phyloP scores from a whole-genome alignment of 2,888 invertebrate genomes.

The Hofmannophila pseudospretella region DNA sequence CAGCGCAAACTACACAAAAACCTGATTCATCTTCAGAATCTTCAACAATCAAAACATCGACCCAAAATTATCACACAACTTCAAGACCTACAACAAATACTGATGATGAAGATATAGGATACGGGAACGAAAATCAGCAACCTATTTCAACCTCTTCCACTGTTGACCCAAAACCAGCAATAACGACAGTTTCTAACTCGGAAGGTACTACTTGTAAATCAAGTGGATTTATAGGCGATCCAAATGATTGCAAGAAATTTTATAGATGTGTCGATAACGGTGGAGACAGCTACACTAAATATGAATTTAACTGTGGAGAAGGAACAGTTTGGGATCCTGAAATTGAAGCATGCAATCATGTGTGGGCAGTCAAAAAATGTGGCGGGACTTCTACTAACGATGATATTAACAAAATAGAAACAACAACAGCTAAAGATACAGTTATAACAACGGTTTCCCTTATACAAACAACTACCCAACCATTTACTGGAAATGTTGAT shows the following conservation, averaged over 20 bases:
- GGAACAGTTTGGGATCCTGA: constrained; percentile 88
- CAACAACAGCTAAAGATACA: constrained; percentile 34
- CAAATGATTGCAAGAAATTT: constrained; percentile 84
- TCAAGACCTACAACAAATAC: constrained; percentile 13
- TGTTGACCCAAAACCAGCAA: constrained; percentile 7
- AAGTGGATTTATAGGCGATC: constrained; percentile 84
- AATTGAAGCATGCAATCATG: constrained; percentile 82
- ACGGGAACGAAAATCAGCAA: constrained; percentile 27
- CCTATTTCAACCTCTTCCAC: constrained; percentile 14
- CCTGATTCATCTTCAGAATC: constrained; percentile 16
- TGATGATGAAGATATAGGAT: constrained; percentile 25
- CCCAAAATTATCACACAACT: constrained; percentile 20
- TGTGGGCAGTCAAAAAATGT: constrained; percentile 72
- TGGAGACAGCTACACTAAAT: constrained; percentile 77
- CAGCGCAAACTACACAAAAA: constrained; percentile 16
- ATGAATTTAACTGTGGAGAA: constrained; percentile 84
- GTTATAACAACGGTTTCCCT: constrained; percentile 4
- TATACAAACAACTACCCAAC: constrained; percentile 18
- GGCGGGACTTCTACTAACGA: constrained; percentile 37
- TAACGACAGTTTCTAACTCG: constrained; percentile 9
- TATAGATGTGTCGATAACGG: constrained; percentile 85
- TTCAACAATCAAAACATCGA: constrained; percentile 16
- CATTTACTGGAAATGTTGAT: constrained; percentile 19
- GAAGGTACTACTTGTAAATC: constrained; percentile 48
- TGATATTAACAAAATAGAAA: constrained; percentile 15